Base-by-base conservation (phyloP, 2,888 invertebrate species). In the Cosmopolites sordidus region DNA sequence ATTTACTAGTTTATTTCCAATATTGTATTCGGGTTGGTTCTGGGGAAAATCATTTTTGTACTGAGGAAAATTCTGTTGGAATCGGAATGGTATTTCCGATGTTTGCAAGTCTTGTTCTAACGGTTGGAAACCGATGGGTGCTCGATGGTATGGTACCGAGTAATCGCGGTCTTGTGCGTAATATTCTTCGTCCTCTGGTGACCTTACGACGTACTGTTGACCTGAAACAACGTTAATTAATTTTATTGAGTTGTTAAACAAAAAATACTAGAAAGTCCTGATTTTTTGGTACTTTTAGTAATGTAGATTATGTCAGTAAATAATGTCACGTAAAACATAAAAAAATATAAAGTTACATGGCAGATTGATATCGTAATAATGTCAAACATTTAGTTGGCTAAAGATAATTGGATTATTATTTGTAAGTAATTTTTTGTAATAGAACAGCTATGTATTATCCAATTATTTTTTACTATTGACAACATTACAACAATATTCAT, bases 1-100 rank as follows among this genome's bases (percentile, higher is more conserved):
- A 74, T 63, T 78, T 76, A 44, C 77, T 76, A 68, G 78, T 76
- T 64, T 77, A 77, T 61, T 53, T 16, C 42, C 44, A 16, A 43
- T 38, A 9, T 39, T 37, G 9, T 22, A 15, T 2, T 33, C n/a
- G 27, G 29, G 30, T 29, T 22, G 6, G 15, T 16, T 29, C 47
- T 49, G 30, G 16, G 45, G 38, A 8, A 43, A 73, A 71, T 51
- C 29, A 12, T 50, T 68, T 76, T 70, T 66, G 59, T 73, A 74
- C 56, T 74, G 74, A 16, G 72, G 74, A 48, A 76, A 62, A 40
- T 71, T 72, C 58, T 72, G 68, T 57, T 73, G 73, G 47, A 75
- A 62, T 61, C 74, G 70, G 16, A 64, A 54, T 33, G 75, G 71
- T 48, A 74, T 54, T 53, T 75, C 73, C 4, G 73, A 74, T 2